Conservation (phyloP, 1,140 invertebrate genomes). For the Cyclargus thomasi region DNA sequence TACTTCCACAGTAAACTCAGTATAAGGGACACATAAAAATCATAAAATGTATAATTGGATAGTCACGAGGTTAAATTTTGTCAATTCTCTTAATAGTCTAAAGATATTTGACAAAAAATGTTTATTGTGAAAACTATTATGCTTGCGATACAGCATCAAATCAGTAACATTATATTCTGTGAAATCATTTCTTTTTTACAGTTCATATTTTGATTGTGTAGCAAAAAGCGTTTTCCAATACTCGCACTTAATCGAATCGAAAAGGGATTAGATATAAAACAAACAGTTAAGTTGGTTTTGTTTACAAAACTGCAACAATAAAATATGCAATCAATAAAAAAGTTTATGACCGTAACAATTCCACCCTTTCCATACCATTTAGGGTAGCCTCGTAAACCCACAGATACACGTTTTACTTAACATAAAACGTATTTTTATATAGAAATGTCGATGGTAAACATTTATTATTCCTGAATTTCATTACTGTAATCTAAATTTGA, state of each 20-base stretch:
- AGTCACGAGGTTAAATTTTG: no score
- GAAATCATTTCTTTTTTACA: not conserved
- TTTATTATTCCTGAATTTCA: slow-evolving; percentile 13
- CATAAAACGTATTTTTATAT: slow-evolving; percentile 14
- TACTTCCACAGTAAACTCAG: no score
- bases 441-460: slow-evolving; percentile 8
- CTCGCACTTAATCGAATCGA: not conserved
- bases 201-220: not conserved
- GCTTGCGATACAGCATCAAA: no score
- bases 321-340: slow-evolving; percentile 15
- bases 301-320: slow-evolving; percentile 11
- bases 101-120: not conserved
- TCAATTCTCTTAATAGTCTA: not conserved
- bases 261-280: not conserved
- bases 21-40: no score
- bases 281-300: not conserved
- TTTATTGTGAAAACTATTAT: not conserved
- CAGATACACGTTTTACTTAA: slow-evolving; percentile 13
- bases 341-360: slow-evolving; percentile 13
- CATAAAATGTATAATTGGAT: no score
- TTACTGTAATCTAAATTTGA: slow-evolving; percentile 12
- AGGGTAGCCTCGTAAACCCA: slow-evolving; percentile 10
- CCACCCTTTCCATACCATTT: slow-evolving; percentile 12
- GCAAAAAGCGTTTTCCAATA: not conserved
- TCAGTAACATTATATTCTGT: no score